A percentile compares a stretch with the other conserved stretches of the same genome.
Evolutionary conservation across 1,140 invertebrate species (phyloP).

Genomic region (Physella acuta): DNA sequence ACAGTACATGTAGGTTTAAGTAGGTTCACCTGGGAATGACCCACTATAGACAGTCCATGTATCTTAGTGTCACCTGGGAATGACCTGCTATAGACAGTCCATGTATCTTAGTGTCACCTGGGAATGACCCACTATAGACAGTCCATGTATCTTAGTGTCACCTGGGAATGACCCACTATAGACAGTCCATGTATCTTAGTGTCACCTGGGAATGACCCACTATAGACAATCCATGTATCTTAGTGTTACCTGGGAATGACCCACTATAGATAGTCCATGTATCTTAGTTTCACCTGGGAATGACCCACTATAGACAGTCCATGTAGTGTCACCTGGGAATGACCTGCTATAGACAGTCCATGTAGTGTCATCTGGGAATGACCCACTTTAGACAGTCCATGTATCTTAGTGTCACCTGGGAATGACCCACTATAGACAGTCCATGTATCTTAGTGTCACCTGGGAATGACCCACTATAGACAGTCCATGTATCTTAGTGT

Average conservation of each 20-base stretch:
- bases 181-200: constrained; percentile 19
- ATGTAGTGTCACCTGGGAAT: background rate
- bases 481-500: background rate
- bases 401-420: constrained; percentile 31
- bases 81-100: background rate
- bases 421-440: constrained; percentile 46
- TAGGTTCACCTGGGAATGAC: background rate
- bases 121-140: background rate
- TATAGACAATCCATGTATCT: too few relatives aligned
- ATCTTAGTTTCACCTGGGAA: background rate
- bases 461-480: background rate
- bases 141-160: background rate
- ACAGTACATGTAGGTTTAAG: background rate
- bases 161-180: background rate
- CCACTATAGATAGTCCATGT: background rate
- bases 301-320: background rate
- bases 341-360: background rate
- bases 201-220: constrained; percentile 43
- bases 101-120: background rate
- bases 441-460: background rate
- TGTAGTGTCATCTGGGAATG: background rate
- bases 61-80: background rate
- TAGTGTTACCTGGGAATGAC: background rate
- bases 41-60: background rate
- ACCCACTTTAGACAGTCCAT: background rate